Evolutionary conservation across 1,140 invertebrate genomes (phyloP), one percentile per base, ranked within the genome.

Genomic region (Augochlora pura): DNA sequence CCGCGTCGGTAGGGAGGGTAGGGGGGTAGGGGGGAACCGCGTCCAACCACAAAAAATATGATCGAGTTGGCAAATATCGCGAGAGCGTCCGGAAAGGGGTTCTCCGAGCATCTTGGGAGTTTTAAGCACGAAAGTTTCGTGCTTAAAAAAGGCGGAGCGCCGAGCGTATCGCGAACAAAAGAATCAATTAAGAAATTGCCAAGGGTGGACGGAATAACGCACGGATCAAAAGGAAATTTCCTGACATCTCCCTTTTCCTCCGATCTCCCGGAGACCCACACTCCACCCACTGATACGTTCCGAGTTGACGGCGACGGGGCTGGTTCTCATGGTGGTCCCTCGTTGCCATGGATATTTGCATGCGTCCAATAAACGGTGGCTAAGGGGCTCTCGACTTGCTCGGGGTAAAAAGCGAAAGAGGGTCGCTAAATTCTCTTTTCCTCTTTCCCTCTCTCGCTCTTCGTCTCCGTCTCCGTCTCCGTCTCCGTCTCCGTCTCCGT

Each of bases 281-380:
- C 67, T 27, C 67, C 54, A 64, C 70, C 67, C 38, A 73, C 82
- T 65, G 59, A 74, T 67, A 70, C 74, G 83, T 49, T 74, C 32
- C 69, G 54, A 67, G 80, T 70, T 86, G 66, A 57, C 74, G 71
- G 46, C 74, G 68, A 76, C 65, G 67, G 70, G 67, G 80, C 54
- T 80, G 80, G 77, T 80, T 80, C 80, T 78, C 80, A 84, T 79
- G 75, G 83, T 68, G 77, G 83, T 79, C 70, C 79, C 78, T 65
- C 87, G 93, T 93, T 93, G 92, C 92, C 91, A 93, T 93, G 92
- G 92, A 92, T 93, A 93, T 93, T 93, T 93, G 92, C 93, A 93
- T 93, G 92, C 92, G 91, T 93, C 92, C 91, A 93, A 93, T 93
- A 92, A 93, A 93, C 91, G 92, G 90, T 91, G 89, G 91, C 90